Base-by-base conservation (phyloP, 2,113 vertebrate genomes). In the Perca flavescens region DNA sequence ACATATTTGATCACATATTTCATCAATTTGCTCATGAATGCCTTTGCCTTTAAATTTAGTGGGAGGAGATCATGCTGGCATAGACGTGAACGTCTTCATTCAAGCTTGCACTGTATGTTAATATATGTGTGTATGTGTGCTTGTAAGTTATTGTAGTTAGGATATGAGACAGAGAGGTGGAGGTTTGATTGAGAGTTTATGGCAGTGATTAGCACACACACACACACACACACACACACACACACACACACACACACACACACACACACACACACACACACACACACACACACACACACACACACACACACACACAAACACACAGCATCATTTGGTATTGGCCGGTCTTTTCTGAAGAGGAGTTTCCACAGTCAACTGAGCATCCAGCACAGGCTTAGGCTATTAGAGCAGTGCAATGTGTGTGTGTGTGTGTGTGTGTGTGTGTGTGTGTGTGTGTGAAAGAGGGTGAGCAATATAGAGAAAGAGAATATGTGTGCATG, bases 161-260 rank as follows among this genome's bases (percentile, higher is more conserved):
- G 43, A 80, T 81, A 86, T 74, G 83, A 85, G 80, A 89, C 74
- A 61, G 50, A 82, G 56, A 75, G 21, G 16, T 67, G 47, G 74
- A 67, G 69, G 78, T 83, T 85, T 76, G 57, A 89, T 83, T 70
- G 69, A 87, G 83, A 86, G 15, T 85, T 85, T 81, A 74, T 66
- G 65, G 71, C 56, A 61, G 67, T 64, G 71, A 82, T 76, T 67
- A 72, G 43, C 63, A 19, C 71, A 28, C 61, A 36, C 74, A 53
- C 49, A 62, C 71, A 61, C 71, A 17, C 34, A 43, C 56, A 22
- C 65, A 34, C 66, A 15, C 53, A 72, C 66, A 69, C 65, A 58
- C 34, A 69, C 76, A 49, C 69, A 47, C 52, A 49, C 76, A 47
- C 70, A 36, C 47, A n/a, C 49, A 68, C 77, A 63, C 66, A 61